Percentiles rank a stretch among this genome's conserved stretches.
Conservation (phyloP, 2,797 vertebrate species). For the Enteromius mattozi region DNA sequence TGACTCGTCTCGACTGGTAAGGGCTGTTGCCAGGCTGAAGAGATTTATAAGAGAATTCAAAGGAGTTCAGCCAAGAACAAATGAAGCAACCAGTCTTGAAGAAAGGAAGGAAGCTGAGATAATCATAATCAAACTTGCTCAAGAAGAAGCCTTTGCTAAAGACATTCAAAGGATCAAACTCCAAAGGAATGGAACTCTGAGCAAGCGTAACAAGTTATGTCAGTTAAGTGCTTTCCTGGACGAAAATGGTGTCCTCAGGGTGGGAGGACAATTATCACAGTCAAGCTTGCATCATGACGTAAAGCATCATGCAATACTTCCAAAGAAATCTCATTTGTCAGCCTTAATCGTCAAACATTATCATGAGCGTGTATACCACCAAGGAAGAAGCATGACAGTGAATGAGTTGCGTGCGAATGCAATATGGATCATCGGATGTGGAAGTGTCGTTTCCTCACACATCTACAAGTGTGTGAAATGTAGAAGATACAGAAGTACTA, state of each 20-base stretch:
- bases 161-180: background rate
- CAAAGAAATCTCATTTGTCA: background rate
- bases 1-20: slow-evolving; percentile 4
- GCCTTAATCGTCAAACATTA: too few relatives aligned
- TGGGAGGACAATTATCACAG: background rate
- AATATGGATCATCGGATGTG: too few relatives aligned
- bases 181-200: background rate
- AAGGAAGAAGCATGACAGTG: too few relatives aligned
- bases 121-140: too few relatives aligned
- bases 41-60: slow-evolving; percentile 43
- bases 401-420: too few relatives aligned
- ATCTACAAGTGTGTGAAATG: slow-evolving; percentile 39
- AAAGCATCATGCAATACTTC: background rate
- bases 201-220: background rate
- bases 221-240: background rate
- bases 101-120: background rate
- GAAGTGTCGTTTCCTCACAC: background rate
- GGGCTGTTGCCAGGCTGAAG: slow-evolving; percentile 7
- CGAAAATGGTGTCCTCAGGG: too few relatives aligned
- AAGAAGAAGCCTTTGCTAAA: background rate
- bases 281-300: background rate
- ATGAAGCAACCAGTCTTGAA: background rate
- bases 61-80: background rate
- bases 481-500: slow-evolving; percentile 5
- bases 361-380: too few relatives aligned